phyloP scores from a whole-genome alignment of 2,797 vertebrate genomes.

The Eurystomus glaucurus region DNA sequence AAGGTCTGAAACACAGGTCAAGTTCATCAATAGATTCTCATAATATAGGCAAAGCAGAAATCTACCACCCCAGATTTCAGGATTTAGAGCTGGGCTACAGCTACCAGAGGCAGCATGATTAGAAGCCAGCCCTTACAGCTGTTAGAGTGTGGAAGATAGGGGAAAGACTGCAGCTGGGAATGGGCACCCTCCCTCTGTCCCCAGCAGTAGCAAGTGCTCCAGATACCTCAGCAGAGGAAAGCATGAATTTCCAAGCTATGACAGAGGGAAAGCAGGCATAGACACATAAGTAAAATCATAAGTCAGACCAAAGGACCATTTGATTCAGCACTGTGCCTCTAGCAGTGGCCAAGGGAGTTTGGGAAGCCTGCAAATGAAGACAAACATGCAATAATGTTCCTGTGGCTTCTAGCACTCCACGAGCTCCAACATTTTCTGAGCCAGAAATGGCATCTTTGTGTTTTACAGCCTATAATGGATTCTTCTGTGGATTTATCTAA shows the following conservation, averaged over 20 bases:
- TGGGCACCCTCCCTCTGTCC: neutral
- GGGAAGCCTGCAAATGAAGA: neutral
- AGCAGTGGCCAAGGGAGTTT: neutral
- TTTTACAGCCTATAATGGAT: neutral
- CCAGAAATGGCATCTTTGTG: neutral
- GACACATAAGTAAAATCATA: neutral
- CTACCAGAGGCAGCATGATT: neutral
- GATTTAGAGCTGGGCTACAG: neutral
- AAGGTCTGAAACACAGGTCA: neutral
- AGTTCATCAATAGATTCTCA: neutral
- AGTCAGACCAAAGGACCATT: neutral
- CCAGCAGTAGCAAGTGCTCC: neutral
- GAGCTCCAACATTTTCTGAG: neutral
- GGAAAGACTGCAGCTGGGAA: neutral
- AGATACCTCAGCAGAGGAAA: neutral
- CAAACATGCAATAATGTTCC: neutral
- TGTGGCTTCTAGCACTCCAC: neutral
- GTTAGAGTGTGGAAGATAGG: neutral
- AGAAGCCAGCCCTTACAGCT: neutral
- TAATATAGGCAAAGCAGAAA: neutral
- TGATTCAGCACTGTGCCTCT: neutral
- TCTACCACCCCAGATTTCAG: neutral
- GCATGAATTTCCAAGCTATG: neutral
- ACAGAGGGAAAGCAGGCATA: neutral
- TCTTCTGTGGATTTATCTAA: neutral